Conservation (phyloP, 2,888 invertebrate genomes). For the Diachrysia chrysitis region DNA sequence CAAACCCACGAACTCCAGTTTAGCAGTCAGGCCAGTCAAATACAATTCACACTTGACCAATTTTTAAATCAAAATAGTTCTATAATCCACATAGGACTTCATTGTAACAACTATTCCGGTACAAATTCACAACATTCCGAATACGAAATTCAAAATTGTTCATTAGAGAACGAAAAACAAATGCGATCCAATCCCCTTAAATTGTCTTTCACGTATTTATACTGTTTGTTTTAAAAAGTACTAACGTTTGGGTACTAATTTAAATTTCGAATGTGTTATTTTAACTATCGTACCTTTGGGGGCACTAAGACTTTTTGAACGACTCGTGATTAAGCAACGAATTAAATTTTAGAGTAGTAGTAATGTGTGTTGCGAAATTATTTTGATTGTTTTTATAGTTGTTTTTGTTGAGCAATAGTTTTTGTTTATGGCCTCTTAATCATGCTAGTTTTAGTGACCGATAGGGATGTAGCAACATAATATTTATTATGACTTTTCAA, state of each 20-base stretch:
- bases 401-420: background rate
- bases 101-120: conserved; percentile 9
- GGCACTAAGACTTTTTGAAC: background rate
- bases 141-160: conserved; percentile 13
- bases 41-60: too few species aligned
- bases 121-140: conserved; percentile 17
- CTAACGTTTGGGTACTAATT: conserved; percentile 11
- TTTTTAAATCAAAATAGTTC: background rate
- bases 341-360: background rate
- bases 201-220: conserved; percentile 10
- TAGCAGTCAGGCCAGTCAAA: too few species aligned
- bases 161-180: conserved; percentile 34
- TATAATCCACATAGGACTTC: too few species aligned
- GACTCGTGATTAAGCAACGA: conserved; percentile 4
- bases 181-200: conserved; percentile 36
- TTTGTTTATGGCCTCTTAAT: too few species aligned
- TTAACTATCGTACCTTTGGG: conserved; percentile 27
- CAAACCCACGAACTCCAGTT: too few species aligned
- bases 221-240: conserved; percentile 1
- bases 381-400: background rate
- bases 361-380: background rate
- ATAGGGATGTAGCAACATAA: too few species aligned
- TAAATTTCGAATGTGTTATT: conserved; percentile 17
- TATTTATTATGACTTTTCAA: too few species aligned
- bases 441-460: too few species aligned